Evolutionary conservation across 2,888 invertebrate species (phyloP).

Genomic region (Apeira syringaria): DNA sequence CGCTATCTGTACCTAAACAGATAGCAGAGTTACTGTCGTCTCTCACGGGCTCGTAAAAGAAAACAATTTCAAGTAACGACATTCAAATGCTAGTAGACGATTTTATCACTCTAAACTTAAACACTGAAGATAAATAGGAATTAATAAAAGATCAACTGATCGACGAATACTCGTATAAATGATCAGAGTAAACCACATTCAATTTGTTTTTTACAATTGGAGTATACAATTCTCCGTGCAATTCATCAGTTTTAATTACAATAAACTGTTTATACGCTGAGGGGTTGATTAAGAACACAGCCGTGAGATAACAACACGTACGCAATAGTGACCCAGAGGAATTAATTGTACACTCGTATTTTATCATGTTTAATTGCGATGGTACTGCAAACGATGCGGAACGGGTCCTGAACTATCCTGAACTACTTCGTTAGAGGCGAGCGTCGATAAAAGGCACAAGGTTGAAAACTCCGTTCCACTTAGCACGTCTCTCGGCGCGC

Average conservation of each 20-base stretch:
- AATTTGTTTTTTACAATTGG: conserved; percentile 4
- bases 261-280: conserved; percentile 6
- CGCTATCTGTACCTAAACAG: conserved; percentile 1
- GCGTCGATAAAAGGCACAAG: conserved; percentile 26
- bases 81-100: conserved; percentile 6
- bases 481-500: conserved; percentile 31
- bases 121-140: conserved; percentile 5
- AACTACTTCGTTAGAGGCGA: conserved; percentile 18
- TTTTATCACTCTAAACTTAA: conserved; percentile 11
- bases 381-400: conserved; percentile 10
- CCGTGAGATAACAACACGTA: too few relatives aligned
- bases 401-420: conserved; percentile 4
- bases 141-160: conserved; percentile 7
- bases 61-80: conserved; percentile 13
- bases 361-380: conserved; percentile 30
- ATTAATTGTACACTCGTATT: conserved; percentile 24
- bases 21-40: conserved; percentile 4
- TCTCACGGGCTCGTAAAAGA: conserved; percentile 12
- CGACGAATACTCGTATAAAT: neutral
- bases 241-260: conserved; percentile 12
- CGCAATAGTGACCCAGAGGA: conserved; percentile 23
- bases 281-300: conserved; percentile 11
- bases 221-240: conserved; percentile 3
- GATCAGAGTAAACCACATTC: neutral
- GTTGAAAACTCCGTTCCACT: conserved; percentile 25